Evolutionary conservation across 2,797 vertebrate genomes (phyloP).

Genomic region (Heliangelus exortis): DNA sequence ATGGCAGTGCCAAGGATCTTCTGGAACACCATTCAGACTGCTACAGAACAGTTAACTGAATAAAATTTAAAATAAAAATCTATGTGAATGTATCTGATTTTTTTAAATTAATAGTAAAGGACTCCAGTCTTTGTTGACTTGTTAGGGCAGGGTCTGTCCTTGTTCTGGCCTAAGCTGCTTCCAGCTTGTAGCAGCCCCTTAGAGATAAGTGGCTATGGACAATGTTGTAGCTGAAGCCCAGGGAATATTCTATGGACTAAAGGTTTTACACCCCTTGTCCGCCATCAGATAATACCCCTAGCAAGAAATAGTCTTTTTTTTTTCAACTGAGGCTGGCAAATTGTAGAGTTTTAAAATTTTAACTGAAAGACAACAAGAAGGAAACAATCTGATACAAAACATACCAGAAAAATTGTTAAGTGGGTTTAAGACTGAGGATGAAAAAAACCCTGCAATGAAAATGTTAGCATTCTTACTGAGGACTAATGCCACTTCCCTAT

Average conservation of each 20-base stretch:
- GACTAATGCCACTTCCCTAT: not conserved
- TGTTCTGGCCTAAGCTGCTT: not conserved
- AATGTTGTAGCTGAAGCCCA: not conserved
- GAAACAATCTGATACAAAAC: not conserved
- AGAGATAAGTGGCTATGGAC: not conserved
- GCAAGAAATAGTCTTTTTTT: not conserved
- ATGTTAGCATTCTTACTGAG: not conserved
- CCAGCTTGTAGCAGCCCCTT: not conserved
- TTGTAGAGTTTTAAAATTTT: not conserved
- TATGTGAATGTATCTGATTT: not conserved
- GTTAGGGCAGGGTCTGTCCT: not conserved
- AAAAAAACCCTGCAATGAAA: not conserved
- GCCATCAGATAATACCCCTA: not conserved
- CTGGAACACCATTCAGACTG: not conserved
- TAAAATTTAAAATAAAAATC: not conserved
- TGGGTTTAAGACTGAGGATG: not conserved
- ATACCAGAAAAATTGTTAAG: not conserved
- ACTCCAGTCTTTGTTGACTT: not conserved
- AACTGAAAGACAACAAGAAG: not conserved
- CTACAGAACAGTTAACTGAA: not conserved
- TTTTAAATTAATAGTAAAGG: not conserved
- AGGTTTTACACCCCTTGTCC: not conserved
- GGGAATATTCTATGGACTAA: not conserved
- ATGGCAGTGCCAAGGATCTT: not conserved
- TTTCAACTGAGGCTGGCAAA: not conserved